phyloP scores from a whole-genome alignment of 2,797 vertebrate genomes.

The Sebastes oblongus region DNA sequence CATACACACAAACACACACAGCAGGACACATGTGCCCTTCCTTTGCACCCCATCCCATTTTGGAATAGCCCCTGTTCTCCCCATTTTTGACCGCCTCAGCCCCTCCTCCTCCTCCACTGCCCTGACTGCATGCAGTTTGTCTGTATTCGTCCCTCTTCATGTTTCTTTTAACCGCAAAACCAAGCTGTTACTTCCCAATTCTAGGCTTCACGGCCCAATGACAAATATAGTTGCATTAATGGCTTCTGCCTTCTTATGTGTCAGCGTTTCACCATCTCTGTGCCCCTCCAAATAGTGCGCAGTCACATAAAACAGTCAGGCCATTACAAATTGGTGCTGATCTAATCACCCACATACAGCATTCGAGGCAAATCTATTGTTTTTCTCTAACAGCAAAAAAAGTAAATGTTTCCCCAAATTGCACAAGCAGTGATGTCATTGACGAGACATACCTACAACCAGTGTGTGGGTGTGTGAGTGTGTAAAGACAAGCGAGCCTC shows the following conservation, averaged over 20 bases:
- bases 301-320: constrained; percentile 79
- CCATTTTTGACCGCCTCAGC: constrained; percentile 73
- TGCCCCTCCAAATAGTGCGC: constrained; percentile 78
- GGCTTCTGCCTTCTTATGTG: constrained; percentile 82
- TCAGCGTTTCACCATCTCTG: constrained; percentile 85
- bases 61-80: constrained; percentile 57
- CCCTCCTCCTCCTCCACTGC: constrained; percentile 71
- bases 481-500: constrained; percentile 73
- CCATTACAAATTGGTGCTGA: constrained; percentile 68
- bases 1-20: constrained; percentile 22
- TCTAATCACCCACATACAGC: constrained; percentile 18
- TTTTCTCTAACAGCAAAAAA: constrained; percentile 21
- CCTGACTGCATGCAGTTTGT: constrained; percentile 81
- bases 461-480: constrained; percentile 38
- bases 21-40: constrained; percentile 47
- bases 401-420: constrained; percentile 2
- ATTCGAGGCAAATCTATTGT: not conserved
- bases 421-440: constrained; percentile 27
- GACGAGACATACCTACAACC: constrained; percentile 52
- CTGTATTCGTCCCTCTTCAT: constrained; percentile 83
- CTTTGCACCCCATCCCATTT: constrained; percentile 46
- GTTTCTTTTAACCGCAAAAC: constrained; percentile 85
- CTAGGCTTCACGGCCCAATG: constrained; percentile 82
- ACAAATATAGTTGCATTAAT: constrained; percentile 95
- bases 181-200: constrained; percentile 85